Base-by-base conservation (phyloP, 2,888 invertebrate genomes). In the Coremacera marginata region DNA sequence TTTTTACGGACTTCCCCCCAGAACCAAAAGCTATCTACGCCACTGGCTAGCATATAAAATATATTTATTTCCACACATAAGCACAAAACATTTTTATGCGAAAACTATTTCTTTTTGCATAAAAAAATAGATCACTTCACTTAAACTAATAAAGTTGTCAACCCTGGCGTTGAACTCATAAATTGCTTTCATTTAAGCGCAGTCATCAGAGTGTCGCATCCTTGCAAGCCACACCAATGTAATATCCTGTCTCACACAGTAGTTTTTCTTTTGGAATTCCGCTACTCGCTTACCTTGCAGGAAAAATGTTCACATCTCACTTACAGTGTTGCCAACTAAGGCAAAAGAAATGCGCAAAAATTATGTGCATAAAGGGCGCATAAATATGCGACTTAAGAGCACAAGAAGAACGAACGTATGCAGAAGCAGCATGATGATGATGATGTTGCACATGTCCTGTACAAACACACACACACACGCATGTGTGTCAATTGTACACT, bases 301-400 rank as follows among this genome's bases (percentile, higher is more conserved):
- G 55, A 14, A 63, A 22, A 49, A 31, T 68, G 55, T 70, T 11
- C 71, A 71, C 76, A 55, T 11, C 65, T 76, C 71, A 76, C 65
- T 76, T 37, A 63, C 71, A 57, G 71, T 16, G 65, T 65, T 72
- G 77, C 55, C 70, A 77, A 57, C 71, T 68, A 72, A 16, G 34
- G 63, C 44, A 31, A 31, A 44, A 25, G 31, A 63, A 65, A 57
- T 44, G 75, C 14, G 34, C 22, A 25, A 62, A 73, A 74, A 74
- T 71, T 60, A 77, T 77, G 65, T 63, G 62, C 70, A 70, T 75
- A 77, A 77, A 77, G 73, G 65, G 65, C 37, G 62, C 70, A 70
- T 75, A 77, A 77, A 77, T 75, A 75, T 70, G 34, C 68, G 65
- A 31, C 55, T 77, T 75, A 77, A 75, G 77, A 75, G 74, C 77